Percentiles rank a stretch among this genome's conserved stretches.
These are phyloP conservation scores for Piscicola geometra DNA, from an alignment of 2,888 invertebrate genomes.

Conservation along the genomic window DNA sequence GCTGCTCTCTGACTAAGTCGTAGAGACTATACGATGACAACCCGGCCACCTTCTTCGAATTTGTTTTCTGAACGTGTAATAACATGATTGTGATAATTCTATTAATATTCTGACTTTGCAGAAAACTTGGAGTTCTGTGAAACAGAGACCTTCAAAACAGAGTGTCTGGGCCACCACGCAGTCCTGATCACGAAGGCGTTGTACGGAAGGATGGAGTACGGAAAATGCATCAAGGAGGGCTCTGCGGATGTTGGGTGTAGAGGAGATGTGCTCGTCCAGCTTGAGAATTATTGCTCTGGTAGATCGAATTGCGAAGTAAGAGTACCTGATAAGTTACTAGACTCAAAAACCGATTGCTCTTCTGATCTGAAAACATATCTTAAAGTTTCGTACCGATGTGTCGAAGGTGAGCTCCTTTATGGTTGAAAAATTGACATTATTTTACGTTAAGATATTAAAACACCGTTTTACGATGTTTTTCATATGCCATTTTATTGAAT, in stretches of 20 bases:
- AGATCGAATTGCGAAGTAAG: constrained; percentile 35
- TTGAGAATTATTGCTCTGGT: constrained; percentile 41
- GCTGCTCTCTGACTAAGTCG: no score
- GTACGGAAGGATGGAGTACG: constrained; percentile 40
- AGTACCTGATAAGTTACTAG: constrained; percentile 36
- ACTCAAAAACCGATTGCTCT: constrained; percentile 38
- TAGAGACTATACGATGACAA: no score
- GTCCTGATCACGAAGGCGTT: constrained; percentile 38
- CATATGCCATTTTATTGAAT: background rate
- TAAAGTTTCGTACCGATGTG: constrained; percentile 40
- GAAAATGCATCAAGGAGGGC: constrained; percentile 33
- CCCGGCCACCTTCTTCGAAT: no score
- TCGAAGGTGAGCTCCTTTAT: constrained; percentile 41
- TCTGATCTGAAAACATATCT: constrained; percentile 42
- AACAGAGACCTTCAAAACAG: constrained; percentile 38
- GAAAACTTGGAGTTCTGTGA: constrained; percentile 35
- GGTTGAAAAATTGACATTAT: no score
- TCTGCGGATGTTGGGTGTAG: constrained; percentile 38
- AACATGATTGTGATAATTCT: no score
- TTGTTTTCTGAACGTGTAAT: no score
- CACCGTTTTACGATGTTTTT: background rate
- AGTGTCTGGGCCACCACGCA: constrained; percentile 38
- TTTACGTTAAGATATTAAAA: no score
- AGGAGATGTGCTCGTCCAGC: constrained; percentile 37
- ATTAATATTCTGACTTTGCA: background rate